A percentile compares a stretch with the other conserved stretches of the same genome.
Evolutionary conservation across 2,797 vertebrate species (phyloP).

Genomic region (Monodelphis domestica): DNA sequence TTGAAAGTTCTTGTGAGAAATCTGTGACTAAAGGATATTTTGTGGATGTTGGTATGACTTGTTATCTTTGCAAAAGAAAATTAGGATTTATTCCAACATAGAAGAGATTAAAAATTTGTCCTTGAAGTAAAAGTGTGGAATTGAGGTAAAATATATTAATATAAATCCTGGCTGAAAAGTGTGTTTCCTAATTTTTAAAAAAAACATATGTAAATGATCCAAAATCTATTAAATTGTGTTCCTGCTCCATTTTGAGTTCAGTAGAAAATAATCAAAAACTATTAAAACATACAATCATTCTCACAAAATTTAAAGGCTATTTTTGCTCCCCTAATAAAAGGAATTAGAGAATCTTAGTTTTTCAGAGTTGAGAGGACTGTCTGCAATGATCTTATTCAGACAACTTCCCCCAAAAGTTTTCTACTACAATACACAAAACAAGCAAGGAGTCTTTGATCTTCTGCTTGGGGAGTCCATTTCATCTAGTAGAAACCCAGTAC

Average conservation of each 20-base stretch:
- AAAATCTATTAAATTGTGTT: background rate
- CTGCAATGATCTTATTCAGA: background rate
- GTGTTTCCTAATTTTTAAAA: background rate
- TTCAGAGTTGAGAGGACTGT: background rate
- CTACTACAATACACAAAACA: background rate
- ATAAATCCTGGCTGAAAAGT: background rate
- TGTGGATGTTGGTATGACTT: background rate
- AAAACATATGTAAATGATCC: background rate
- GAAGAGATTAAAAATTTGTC: constrained; percentile 59
- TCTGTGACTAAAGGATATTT: background rate
- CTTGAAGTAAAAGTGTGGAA: too few relatives aligned
- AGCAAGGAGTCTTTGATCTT: background rate
- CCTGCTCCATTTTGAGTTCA: background rate
- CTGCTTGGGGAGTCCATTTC: background rate
- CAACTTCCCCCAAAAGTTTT: background rate
- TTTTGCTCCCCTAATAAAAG: background rate
- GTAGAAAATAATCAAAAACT: background rate
- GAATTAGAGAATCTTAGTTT: background rate
- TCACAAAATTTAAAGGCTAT: background rate
- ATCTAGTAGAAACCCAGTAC: background rate
- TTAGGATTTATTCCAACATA: background rate
- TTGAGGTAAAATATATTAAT: background rate
- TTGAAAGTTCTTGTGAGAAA: background rate
- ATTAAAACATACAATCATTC: background rate
- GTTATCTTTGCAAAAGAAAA: constrained; percentile 36